A percentile compares a stretch with the other conserved stretches of the same genome.
Evolutionary conservation across 2,113 vertebrate species (phyloP).

Genomic region (Astatoreochromis straeleni): DNA sequence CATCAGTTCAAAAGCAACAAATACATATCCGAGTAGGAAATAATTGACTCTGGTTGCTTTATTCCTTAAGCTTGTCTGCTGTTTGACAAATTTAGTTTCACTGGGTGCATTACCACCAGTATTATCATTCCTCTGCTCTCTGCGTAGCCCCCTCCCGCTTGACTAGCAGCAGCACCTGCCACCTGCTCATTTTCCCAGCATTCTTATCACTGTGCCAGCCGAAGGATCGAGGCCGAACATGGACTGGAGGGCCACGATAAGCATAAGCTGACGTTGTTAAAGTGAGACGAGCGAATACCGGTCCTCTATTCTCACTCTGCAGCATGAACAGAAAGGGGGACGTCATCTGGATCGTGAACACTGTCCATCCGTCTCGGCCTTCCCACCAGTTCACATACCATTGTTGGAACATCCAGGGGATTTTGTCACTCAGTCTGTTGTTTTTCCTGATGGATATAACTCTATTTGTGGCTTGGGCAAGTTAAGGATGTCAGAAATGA

Average conservation of each 20-base stretch:
- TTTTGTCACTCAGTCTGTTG: constrained; percentile 23
- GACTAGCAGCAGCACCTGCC: constrained; percentile 35
- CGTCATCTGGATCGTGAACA: neutral
- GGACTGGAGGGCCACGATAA: constrained; percentile 32
- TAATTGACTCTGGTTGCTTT: neutral
- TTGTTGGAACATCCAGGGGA: constrained; percentile 12
- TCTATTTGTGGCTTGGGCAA: constrained; percentile 32
- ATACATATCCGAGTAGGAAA: neutral
- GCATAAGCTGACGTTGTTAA: constrained; percentile 37
- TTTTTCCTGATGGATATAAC: constrained; percentile 15
- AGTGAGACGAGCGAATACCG: neutral
- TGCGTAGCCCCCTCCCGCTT: neutral
- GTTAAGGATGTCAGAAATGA: neutral
- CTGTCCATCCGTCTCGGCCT: neutral
- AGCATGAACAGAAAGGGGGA: neutral
- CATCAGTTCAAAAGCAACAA: neutral
- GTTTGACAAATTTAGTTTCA: neutral
- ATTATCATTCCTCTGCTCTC: constrained; percentile 43
- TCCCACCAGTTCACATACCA: constrained; percentile 13
- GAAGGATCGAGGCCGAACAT: constrained; percentile 20
- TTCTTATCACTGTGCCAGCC: constrained; percentile 57
- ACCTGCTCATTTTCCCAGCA: constrained; percentile 71
- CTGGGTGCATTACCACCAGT: constrained; percentile 4
- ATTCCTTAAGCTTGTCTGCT: neutral
- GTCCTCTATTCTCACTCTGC: neutral